Evolutionary conservation across 64 coral and sea anemone species (phyloP), one percentile per base, ranked within the genome.

Genomic region (Pocillopora damicornis): DNA sequence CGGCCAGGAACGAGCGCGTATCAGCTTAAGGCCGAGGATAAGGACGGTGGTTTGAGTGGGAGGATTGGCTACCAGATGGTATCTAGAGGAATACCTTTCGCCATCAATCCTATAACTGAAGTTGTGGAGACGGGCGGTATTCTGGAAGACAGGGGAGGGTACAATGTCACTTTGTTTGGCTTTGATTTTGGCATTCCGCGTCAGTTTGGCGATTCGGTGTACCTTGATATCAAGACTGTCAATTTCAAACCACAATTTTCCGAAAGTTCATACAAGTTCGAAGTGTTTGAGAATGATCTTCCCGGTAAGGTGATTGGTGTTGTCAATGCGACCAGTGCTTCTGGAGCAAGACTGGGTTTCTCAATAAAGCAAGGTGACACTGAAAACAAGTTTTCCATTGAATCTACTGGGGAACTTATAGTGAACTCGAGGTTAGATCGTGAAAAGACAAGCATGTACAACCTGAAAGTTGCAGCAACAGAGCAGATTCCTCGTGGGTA

Each of bases 101-200:
- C 82, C 8, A 80, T 96, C 17, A 96, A 96, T 61, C 94, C 94
- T 1, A 60, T 89, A 13, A 90, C 88, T 22, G 77, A 82, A 61
- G 73, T 81, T 80, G 81, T 96, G 10, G 91, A 96, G 76, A 91
- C 38, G 11, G 83, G 75, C 57, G 91, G 87, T 25, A 74, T 56
- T 4, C 37, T 96, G 5, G 64, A 79, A 25, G 90, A 91, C 20
- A 92, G 92, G 59, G 88, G 38, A n/a, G 78, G 83, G 17, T 96
- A 96, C 81, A 59, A 93, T 51, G 61, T 90, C 1, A 80, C 84
- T 1, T 35, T 96, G 11, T 87, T 30, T 66, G 87, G 91, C 15
- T 96, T 88, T 78, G 94, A 96, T 23, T 96, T 88, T 71, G 94
- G 94, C 16, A 77, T 96, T 9, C 94, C 94, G 1, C 89, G 94